Conservation (phyloP, 2,113 vertebrate genomes). For the Tyto alba region DNA sequence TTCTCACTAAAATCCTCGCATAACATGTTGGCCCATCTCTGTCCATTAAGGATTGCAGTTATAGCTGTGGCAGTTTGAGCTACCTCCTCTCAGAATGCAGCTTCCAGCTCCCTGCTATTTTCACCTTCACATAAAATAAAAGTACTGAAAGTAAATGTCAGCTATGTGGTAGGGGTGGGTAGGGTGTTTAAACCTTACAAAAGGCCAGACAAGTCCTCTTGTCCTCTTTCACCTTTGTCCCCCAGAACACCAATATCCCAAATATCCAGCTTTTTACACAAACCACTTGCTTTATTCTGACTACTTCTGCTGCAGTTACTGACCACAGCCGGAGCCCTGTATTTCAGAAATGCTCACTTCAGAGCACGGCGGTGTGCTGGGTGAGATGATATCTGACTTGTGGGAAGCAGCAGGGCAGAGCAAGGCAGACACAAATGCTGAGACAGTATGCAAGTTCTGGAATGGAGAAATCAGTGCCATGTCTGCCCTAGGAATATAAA, state of each 20-base stretch:
- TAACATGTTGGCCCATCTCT: not conserved
- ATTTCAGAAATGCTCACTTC: not conserved
- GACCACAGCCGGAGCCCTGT: not conserved
- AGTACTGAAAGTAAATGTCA: not conserved
- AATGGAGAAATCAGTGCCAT: not conserved
- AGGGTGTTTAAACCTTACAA: not conserved
- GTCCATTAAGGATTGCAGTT: not conserved
- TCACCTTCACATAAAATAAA: not conserved
- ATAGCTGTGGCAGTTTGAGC: fast-evolving
- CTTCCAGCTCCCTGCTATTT: not conserved
- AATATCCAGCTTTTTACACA: not conserved
- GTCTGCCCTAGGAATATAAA: not conserved
- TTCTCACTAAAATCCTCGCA: not conserved
- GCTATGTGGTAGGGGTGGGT: not conserved
- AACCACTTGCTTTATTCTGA: not conserved
- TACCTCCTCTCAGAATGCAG: not conserved
- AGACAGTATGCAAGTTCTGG: not conserved
- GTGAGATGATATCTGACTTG: not conserved
- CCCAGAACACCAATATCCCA: not conserved
- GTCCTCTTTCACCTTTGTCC: not conserved
- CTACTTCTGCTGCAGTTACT: not conserved
- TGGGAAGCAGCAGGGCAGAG: not conserved
- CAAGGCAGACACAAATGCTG: not conserved
- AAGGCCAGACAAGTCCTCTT: not conserved
- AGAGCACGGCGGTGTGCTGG: fast-evolving